Conservation (phyloP, 2,888 invertebrate genomes). For the Napeogenes sylphis region DNA sequence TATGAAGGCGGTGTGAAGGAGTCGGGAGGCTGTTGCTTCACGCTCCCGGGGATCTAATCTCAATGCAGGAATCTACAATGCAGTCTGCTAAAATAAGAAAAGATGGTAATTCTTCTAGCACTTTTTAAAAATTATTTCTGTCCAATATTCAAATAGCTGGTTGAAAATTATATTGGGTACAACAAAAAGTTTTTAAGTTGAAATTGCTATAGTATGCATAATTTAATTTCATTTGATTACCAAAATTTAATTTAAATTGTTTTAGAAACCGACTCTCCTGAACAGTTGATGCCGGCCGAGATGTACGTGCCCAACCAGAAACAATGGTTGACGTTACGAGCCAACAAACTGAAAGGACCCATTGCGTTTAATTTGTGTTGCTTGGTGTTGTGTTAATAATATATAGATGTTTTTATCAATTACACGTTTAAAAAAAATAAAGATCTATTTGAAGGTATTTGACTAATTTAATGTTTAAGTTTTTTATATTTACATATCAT, state of each 20-base stretch:
- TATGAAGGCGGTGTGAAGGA: slow-evolving; percentile 85
- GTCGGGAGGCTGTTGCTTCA: slow-evolving; percentile 88
- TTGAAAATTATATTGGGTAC: no score
- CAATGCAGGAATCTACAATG: slow-evolving; percentile 79
- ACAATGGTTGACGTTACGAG: slow-evolving; percentile 89
- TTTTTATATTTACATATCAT: no score
- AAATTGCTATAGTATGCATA: no score
- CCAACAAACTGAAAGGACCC: slow-evolving; percentile 68
- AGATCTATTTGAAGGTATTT: no score
- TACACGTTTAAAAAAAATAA: no score
- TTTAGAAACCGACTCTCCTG: slow-evolving; percentile 69
- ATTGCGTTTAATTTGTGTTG: slow-evolving; percentile 61
- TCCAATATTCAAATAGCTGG: no score
- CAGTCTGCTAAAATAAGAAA: slow-evolving; percentile 63
- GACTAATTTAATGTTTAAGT: not conserved
- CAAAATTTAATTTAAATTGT: slow-evolving; percentile 21
- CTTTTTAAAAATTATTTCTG: no score
- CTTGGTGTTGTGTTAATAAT: slow-evolving; percentile 32
- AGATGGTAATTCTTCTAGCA: slow-evolving; percentile 48
- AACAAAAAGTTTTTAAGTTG: no score
- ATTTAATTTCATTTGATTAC: no score
- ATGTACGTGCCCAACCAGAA: slow-evolving; percentile 96
- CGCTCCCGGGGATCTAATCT: slow-evolving; percentile 90
- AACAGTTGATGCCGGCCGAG: slow-evolving; percentile 89
- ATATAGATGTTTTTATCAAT: not conserved